Base-by-base conservation (phyloP, 2,797 vertebrate genomes). In the Coccyzus lansbergi region DNA sequence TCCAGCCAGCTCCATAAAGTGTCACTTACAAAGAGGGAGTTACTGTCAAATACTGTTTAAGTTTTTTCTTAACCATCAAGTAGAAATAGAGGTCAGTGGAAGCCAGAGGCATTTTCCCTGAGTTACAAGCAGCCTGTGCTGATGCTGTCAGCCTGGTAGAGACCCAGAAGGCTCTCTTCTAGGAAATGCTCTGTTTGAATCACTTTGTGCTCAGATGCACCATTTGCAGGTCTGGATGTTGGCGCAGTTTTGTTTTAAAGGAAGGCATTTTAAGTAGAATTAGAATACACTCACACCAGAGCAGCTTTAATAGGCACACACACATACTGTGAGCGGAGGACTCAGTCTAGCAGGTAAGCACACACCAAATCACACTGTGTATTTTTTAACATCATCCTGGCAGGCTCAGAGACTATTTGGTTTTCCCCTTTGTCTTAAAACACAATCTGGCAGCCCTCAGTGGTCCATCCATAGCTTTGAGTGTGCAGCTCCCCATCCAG, bases 361-460 rank as follows among this genome's bases (percentile, higher is more conserved):
- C 79, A 28, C 68, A 63, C 64, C 51, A 68, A 87, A 85, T 85
- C 59, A 21, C 89, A 71, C 60, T 10, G 8, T 42, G 88, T 44
- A 6, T 86, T 86, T 63, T 90, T 77, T 88, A 81, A 84, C 85
- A 76, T 55, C 81, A 70, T 25, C 74, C 21, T 2, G 10, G 70
- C 90, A 91, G 60, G 48, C 86, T 92, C 63, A 19, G 29, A 42
- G 56, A n/a, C 81, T 83, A 82, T 63, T 78, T 92, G 91, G 60
- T 93, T 92, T 76, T 67, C 59, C 42, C 56, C 62, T 96, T 93
- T 91, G 79, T 94, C 91, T 94, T 58, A 55, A 91, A 86, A 83
- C 62, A 65, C 53, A 44, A 19, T 64, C 81, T 92, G 91, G 84
- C 92, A 92, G 77, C 92, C 60, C 83, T 82, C 48, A 6, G 70